Evolutionary conservation across 2,113 vertebrate species (phyloP), one percentile per base, ranked within the genome.

Genomic region (Archilochus colubris): DNA sequence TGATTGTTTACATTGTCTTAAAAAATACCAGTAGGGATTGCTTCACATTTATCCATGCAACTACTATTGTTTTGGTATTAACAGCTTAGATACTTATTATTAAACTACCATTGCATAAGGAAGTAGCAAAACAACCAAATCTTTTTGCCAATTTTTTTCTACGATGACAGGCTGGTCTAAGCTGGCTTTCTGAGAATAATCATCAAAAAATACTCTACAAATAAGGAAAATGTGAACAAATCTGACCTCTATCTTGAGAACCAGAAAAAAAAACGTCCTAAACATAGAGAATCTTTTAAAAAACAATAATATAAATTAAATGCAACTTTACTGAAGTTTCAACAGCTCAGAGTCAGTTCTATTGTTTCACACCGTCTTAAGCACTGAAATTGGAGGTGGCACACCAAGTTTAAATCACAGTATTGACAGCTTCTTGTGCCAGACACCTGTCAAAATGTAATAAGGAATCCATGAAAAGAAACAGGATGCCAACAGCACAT

Each of bases 391-490:
- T 86, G 96, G 93, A 97, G 95, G 91, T 92, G 95, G 82, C 91
- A 76, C 38, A 74, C 89, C 93, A 97, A 97, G 95, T 97, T 96
- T 96, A 97, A 96, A 95, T 86, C 93, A 79, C 28, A 66, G 83
- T 70, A 92, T 93, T 91, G 93, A 96, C 86, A 94, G 92, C 54
- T 89, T 94, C 93, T 94, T n/a, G 17, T 82, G 94, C 96, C 96
- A 97, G 95, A 94, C 73, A 92, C 90, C 92, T 95, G 96, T 97
- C 97, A 97, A 95, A 97, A 96, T 75, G 88, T 79, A 97, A 94
- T 93, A 94, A 97, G 92, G 86, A 92, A 96, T 85, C 84, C 2
- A 30, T 80, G 91, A 96, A 97, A 96, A 93, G 80, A 88, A 97
- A 91, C 79, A 40, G 72, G 88, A 89, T 92, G 96, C 82, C 93